Evolutionary conservation across 2,113 vertebrate species (phyloP), one percentile per base, ranked within the genome.

Genomic region (Pangasianodon gigas): DNA sequence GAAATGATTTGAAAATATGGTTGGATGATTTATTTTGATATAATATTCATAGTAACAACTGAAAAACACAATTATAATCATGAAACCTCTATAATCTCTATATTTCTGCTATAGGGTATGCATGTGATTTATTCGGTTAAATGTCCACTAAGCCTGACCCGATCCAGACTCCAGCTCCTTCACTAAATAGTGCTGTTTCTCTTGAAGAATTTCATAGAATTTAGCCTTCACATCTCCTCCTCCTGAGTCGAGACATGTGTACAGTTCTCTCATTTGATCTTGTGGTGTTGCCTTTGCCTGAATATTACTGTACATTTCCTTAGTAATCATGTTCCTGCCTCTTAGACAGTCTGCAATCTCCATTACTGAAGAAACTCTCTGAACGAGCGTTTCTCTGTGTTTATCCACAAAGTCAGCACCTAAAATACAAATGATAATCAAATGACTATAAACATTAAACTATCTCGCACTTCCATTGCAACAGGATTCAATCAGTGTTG

Each of bases 361-460:
- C 41, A 75, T 24, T 24, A 75, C 74, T 24, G 74, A 75, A 75
- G 19, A 0, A 75, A 75, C 41, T 9, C 8, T 75, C 41, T 75
- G 24, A 46, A 88, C 85, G 7, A 85, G 81, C 3, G 19, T 0
- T 16, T 19, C n/a, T 21, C 86, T 44, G 82, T 85, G 16, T 18
- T 26, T 26, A 9, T 90, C 46, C 46, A 88, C 86, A 69, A 90
- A 90, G n/a, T 46, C 86, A 88, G 16, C 19, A 60, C 26, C 89
- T 87, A 56, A 37, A 74, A 75, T 69, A 3, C 41, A 75, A 44
- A 77, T 19, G 10, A 75, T 41, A 37, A 41, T 19, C 19, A 24
- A 24, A 46, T 46, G 7, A 44, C 8, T 41, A 6, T 44, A 75
- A 75, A 44, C 71, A 1, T 75, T 19, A 71, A 71, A 37, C 26